A percentile compares a stretch with the other conserved stretches of the same genome.
These are phyloP conservation scores for Amphimallon solstitiale DNA, from an alignment of 2,888 invertebrate genomes.

Conservation along the genomic window DNA sequence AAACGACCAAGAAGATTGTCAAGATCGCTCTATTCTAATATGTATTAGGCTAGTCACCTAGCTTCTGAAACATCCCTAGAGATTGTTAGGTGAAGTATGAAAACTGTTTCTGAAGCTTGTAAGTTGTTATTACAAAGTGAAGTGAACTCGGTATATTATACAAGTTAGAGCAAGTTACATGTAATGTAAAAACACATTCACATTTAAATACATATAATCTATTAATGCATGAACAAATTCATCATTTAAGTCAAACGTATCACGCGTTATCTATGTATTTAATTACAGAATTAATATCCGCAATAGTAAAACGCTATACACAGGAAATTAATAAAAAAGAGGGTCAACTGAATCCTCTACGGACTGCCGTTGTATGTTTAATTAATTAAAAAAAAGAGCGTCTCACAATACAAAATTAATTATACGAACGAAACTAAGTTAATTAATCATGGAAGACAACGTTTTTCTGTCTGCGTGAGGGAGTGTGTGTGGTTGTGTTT, in stretches of 20 bases:
- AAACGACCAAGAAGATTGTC: too few relatives aligned
- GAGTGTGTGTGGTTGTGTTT: not conserved
- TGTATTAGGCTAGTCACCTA: too few relatives aligned
- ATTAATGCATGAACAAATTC: slow-evolving; percentile 9
- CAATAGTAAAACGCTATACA: slow-evolving; percentile 33
- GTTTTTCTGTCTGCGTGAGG: not conserved
- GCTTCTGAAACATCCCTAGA: too few relatives aligned
- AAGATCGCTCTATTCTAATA: too few relatives aligned
- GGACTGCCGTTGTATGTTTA: slow-evolving; percentile 37
- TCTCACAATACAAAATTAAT: slow-evolving; percentile 44
- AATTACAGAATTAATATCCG: slow-evolving; percentile 42
- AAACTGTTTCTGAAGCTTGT: too few relatives aligned
- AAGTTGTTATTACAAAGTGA: too few relatives aligned
- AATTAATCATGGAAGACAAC: slow-evolving; percentile 42
- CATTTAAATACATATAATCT: too few relatives aligned
- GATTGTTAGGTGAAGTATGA: too few relatives aligned
- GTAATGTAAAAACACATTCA: too few relatives aligned
- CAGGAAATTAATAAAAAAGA: slow-evolving; percentile 43
- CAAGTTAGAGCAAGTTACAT: too few relatives aligned
- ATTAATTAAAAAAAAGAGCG: slow-evolving; percentile 44
- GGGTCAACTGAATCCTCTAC: slow-evolving; percentile 36
- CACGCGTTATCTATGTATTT: slow-evolving; percentile 35
- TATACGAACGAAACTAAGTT: slow-evolving; percentile 39
- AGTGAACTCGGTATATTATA: too few relatives aligned
- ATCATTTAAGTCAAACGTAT: slow-evolving; percentile 10